Evolutionary conservation across 2,113 vertebrate genomes (phyloP).

Genomic region (Brachypteracias leptosomus): DNA sequence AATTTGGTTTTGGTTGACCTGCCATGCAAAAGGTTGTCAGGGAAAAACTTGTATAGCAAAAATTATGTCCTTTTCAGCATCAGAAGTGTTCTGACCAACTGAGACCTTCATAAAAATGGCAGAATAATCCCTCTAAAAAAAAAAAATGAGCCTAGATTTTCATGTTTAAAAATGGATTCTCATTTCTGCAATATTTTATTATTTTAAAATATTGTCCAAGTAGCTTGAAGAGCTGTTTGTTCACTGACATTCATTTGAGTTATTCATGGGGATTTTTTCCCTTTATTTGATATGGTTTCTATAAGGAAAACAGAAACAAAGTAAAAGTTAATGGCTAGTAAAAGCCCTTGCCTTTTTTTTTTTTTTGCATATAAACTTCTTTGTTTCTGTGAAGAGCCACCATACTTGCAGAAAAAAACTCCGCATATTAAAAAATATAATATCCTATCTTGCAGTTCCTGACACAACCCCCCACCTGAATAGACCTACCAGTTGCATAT

Average conservation of each 20-base stretch:
- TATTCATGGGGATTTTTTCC: neutral
- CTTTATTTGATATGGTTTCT: neutral
- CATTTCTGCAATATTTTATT: neutral
- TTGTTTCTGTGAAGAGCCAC: neutral
- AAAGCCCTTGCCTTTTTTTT: neutral
- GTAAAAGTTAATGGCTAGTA: neutral
- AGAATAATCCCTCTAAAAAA: neutral
- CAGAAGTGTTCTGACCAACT: neutral
- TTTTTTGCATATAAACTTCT: neutral
- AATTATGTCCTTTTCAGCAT: neutral
- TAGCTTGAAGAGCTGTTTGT: neutral
- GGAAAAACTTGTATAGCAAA: neutral
- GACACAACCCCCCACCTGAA: neutral
- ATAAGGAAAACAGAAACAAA: neutral
- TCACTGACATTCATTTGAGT: neutral
- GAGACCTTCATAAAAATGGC: neutral
- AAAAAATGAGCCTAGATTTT: neutral
- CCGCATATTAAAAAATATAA: neutral
- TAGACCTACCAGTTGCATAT: neutral
- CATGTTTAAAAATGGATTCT: neutral
- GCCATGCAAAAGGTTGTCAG: neutral
- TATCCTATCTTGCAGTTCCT: neutral
- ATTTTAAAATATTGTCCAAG: neutral
- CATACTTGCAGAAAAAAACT: neutral
- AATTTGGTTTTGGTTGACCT: neutral